These are phyloP conservation scores for Ophthalmotilapia sp. DNA, from an alignment of 2,113 vertebrate species.

Conservation along the genomic window DNA sequence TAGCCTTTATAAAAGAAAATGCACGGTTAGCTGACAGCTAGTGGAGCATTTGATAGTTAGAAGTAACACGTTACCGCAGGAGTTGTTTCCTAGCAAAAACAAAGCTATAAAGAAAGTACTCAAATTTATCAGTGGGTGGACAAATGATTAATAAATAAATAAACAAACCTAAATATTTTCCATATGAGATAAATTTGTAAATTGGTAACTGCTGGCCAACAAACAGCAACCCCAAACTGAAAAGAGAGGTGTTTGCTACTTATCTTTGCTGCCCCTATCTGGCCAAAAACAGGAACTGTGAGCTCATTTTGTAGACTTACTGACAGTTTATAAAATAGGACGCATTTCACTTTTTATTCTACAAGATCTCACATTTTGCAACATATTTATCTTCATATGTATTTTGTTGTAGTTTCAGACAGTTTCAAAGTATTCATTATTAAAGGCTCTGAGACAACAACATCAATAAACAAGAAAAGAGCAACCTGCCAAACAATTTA, in stretches of 20 bases:
- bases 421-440: not conserved
- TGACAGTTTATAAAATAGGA: not conserved
- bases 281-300: not conserved
- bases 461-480: not conserved
- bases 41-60: not conserved
- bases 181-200: not conserved
- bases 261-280: not conserved
- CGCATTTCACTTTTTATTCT: not conserved
- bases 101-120: not conserved
- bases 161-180: not conserved
- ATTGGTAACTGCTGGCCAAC: accelerated
- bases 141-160: not conserved
- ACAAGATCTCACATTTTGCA: not conserved
- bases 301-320: not conserved
- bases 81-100: not conserved
- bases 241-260: not conserved
- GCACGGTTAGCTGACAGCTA: not conserved
- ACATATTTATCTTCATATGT: not conserved
- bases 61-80: not conserved
- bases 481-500: not conserved
- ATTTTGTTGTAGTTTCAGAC: not conserved
- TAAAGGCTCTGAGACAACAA: not conserved
- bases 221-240: not conserved
- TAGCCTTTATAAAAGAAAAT: not conserved
- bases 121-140: not conserved